Evolutionary conservation across 35 echinoderm and acorn worm species (phyloP).

Genomic region (Apostichopus californicus): DNA sequence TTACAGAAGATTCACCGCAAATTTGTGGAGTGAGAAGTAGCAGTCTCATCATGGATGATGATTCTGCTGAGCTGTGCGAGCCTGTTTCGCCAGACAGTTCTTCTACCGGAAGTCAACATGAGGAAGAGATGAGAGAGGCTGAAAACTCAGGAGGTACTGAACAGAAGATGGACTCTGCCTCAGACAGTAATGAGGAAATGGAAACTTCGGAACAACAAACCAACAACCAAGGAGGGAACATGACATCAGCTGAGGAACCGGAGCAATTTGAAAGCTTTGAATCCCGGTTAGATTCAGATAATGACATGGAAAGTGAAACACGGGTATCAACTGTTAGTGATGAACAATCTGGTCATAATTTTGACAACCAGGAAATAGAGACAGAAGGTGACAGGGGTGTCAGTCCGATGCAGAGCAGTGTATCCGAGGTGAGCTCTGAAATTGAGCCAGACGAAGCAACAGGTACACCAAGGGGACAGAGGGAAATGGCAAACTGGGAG

Average conservation of each 20-base stretch:
- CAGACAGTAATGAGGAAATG: slow-evolving; percentile 3
- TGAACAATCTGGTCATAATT: not conserved
- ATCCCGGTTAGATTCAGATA: not conserved
- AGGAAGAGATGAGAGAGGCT: slow-evolving; percentile 26
- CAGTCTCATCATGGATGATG: slow-evolving; percentile 33
- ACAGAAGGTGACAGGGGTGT: not conserved
- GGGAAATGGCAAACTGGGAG: not conserved
- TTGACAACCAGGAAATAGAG: not conserved
- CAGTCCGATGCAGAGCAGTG: slow-evolving; percentile 31
- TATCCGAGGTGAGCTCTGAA: slow-evolving; percentile 50
- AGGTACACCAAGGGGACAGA: not conserved
- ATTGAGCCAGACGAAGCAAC: not conserved
- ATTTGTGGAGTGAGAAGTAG: not conserved
- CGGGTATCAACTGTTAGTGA: not conserved
- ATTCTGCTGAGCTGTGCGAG: slow-evolving; percentile 27
- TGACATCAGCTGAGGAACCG: not conserved
- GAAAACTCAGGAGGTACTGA: not conserved
- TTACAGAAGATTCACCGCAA: too few relatives aligned
- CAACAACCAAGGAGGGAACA: not conserved
- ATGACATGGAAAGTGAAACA: not conserved
- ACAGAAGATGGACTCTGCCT: not conserved
- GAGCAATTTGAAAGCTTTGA: not conserved
- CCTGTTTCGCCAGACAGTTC: slow-evolving; percentile 31
- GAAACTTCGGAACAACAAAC: not conserved
- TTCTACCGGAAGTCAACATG: not conserved